These are phyloP conservation scores for Drosophila funebris DNA, from an alignment of 1,140 invertebrate genomes.

Conservation along the genomic window DNA sequence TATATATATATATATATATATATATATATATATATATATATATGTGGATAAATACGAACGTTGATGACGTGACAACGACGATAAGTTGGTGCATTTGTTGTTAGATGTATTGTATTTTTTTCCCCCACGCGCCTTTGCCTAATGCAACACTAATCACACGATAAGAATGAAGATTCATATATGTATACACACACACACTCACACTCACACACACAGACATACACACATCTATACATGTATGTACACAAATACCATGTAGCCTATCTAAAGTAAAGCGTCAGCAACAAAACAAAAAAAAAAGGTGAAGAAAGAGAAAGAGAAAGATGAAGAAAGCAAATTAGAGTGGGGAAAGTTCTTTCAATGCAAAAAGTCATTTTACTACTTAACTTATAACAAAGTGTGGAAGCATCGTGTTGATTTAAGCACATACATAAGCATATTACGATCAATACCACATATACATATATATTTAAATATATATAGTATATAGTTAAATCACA, in stretches of 20 bases:
- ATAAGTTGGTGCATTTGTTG: constrained; percentile 78
- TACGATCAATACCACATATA: constrained; percentile 53
- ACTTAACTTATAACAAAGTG: constrained; percentile 41
- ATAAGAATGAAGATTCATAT: constrained; percentile 25
- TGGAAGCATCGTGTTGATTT: constrained; percentile 48
- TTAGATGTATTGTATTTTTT: constrained; percentile 79
- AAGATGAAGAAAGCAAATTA: not conserved
- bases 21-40: constrained; percentile 34
- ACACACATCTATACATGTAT: constrained; percentile 34
- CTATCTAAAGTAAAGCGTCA: constrained; percentile 43
- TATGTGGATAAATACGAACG: constrained; percentile 32
- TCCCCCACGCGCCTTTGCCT: constrained; percentile 75
- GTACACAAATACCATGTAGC: constrained; percentile 58
- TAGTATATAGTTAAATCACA: constrained; percentile 42
- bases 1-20: constrained; percentile 30
- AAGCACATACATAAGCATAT: constrained; percentile 59
- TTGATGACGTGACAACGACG: constrained; percentile 39
- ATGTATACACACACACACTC: not conserved
- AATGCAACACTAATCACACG: constrained; percentile 58
- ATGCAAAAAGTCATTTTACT: constrained; percentile 68
- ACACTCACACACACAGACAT: constrained; percentile 18
- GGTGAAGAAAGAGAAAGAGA: not conserved
- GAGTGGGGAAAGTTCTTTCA: constrained; percentile 43
- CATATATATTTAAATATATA: constrained; percentile 38
- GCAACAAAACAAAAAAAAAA: constrained; percentile 14